Base-by-base conservation (phyloP, 2,888 invertebrate species). In the Scelioninae gen. 1 region DNA sequence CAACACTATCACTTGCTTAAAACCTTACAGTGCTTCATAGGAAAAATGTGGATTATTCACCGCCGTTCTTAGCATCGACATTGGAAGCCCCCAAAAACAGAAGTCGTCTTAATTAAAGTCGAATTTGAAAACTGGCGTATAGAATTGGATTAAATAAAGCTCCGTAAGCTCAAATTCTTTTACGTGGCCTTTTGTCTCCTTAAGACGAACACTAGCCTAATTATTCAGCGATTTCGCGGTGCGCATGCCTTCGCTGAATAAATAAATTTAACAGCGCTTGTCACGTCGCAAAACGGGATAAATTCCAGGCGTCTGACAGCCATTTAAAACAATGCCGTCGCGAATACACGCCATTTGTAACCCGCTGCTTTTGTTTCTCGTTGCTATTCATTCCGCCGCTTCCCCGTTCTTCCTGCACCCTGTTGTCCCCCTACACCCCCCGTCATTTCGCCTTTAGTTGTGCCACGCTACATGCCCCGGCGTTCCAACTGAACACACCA, bases 291-390 rank as follows among this genome's bases (percentile, higher is more conserved):
- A 91, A 91, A 92, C 89, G 89, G 90, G 90, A 92, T 92, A 91
- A 91, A 92, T 91, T 92, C 89, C 89, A 88, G 88, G 88, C 87
- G 89, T 88, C 90, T 90, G 91, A 91, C 91, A 91, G 91, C 92
- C 90, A 91, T 92, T 92, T 92, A 91, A 92, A 92, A 92, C 91
- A 92, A 92, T 92, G 91, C 91, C 90, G 90, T 90, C 88, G 89
- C 90, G 90, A 91, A 91, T 91, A 91, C 90, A 89, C 89, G 91
- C 90, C 89, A 91, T 91, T 91, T 90, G 91, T 90, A 91, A 91
- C 89, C 90, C 88, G 86, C 86, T 85, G 89, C 91, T 91, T 91
- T 91, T 91, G 91, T 92, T 90, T 89, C 90, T 88, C 88, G 89
- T 90, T 89, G 91, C 90, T 91, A 90, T 91, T 91, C 91, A 91